Percentiles rank a stretch among this genome's conserved stretches.
Evolutionary conservation across 2,888 invertebrate species (phyloP).

Genomic region (Nomada fucata): DNA sequence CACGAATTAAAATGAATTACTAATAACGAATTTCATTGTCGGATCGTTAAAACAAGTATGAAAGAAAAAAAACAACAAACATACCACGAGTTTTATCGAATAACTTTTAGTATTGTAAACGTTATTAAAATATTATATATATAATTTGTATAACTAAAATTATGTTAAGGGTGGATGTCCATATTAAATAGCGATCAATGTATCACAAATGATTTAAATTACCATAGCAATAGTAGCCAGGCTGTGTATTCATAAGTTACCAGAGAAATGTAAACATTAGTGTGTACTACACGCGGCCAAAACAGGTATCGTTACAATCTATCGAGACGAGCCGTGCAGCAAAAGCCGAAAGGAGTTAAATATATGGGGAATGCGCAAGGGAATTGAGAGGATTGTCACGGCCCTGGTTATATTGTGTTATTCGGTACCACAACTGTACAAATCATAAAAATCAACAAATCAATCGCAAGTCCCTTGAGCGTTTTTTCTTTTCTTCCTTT

Average conservation of each 20-base stretch:
- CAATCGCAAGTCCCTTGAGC: constrained; percentile 44
- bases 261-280: constrained; percentile 5
- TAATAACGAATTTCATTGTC: not conserved
- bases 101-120: not conserved
- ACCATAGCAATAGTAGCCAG: not conserved
- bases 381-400: constrained; percentile 61
- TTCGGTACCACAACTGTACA: constrained; percentile 71
- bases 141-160: constrained; percentile 4
- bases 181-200: constrained; percentile 22
- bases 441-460: constrained; percentile 68
- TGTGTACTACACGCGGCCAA: not conserved
- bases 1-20: constrained; percentile 15
- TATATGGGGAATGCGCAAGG: constrained; percentile 49
- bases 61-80: not conserved
- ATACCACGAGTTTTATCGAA: not conserved
- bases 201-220: constrained; percentile 6
- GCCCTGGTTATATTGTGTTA: constrained; percentile 74
- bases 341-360: constrained; percentile 21
- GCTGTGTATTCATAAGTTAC: not conserved
- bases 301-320: constrained; percentile 21
- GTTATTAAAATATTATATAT: not conserved
- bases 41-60: not conserved
- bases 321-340: constrained; percentile 17
- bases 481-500: not conserved
- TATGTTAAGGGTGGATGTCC: not conserved